Conservation (phyloP, 2,797 vertebrate genomes). For the Spinus pinus region DNA sequence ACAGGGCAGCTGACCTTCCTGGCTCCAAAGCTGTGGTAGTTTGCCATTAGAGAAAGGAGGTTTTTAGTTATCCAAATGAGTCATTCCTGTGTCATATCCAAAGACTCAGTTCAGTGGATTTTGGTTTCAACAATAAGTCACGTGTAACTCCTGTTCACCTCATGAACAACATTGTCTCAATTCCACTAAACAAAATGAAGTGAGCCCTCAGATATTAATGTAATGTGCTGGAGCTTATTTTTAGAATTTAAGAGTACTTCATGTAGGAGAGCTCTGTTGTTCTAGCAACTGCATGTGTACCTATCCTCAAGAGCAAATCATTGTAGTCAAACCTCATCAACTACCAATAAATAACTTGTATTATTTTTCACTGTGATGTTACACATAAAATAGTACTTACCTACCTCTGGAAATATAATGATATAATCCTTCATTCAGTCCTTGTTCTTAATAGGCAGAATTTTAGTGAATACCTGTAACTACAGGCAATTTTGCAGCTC, state of each 20-base stretch:
- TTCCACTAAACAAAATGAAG: constrained; percentile 6
- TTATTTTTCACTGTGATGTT: not conserved
- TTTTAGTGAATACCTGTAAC: not conserved
- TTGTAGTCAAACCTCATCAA: not conserved
- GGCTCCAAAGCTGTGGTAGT: not conserved
- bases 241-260: not conserved
- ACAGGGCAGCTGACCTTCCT: not conserved
- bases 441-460: not conserved
- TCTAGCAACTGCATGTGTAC: constrained; percentile 7
- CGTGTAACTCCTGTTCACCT: not conserved
- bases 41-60: not conserved
- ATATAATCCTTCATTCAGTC: not conserved
- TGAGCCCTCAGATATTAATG: constrained; percentile 13
- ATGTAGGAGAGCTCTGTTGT: not conserved
- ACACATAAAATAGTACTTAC: not conserved
- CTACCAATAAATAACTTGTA: not conserved
- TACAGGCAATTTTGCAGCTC: not conserved
- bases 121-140: not conserved
- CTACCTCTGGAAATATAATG: not conserved
- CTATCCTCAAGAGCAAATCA: not conserved
- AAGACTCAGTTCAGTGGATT: not conserved
- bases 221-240: constrained; percentile 19
- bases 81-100: not conserved
- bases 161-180: not conserved
- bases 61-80: not conserved